Evolutionary conservation across 2,113 vertebrate species (phyloP), one percentile per base, ranked within the genome.

Genomic region (Xerus inauris): DNA sequence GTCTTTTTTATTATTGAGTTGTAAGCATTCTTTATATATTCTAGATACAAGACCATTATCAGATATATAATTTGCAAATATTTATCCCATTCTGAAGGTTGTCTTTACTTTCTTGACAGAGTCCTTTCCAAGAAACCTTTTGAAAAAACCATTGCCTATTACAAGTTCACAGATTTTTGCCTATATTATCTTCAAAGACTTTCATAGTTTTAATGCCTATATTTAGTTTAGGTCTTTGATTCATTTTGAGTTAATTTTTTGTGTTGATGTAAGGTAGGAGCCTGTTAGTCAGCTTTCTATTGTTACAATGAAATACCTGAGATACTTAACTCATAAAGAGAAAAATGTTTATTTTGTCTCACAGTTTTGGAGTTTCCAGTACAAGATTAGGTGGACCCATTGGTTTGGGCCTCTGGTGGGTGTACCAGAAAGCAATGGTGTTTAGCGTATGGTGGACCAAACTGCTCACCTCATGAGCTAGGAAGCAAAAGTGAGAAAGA

Each of bases 201-300:
- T 94, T 85, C 72, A 49, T 76, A 32, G 38, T 82, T 89, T 82
- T 75, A 59, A 28, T 22, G 28, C 51, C 94, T 77, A 51, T 13
- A 42, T 77, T 89, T 89, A 86, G 32, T 75, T 86, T 83, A 87
- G 17, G 40, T 67, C 38, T 89, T 71, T 88, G 30, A 67, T 69
- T 93, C 59, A 87, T 73, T 96, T 79, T 84, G 87, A 88, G 71
- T 93, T 84, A 91, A 67, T 92, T 89, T 89, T 89, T 80, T 45
- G 5, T 91, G 6, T 83, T n/a, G 26, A 35, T 75, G 24, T 76
- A 51, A 32, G 26, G n/a, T 59, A 47, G n/a, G 57, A 5, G 5
- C 49, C 20, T 49, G 22, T n/a, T 45, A 62, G 38, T 28, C 5
- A 71, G 4, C 59, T 47, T 79, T 65, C 30, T 24, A 13, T 89